Base-by-base conservation (phyloP, 30 jellyfish, hydroid and myxozoan genomes). In the Aurelia coerulea region DNA sequence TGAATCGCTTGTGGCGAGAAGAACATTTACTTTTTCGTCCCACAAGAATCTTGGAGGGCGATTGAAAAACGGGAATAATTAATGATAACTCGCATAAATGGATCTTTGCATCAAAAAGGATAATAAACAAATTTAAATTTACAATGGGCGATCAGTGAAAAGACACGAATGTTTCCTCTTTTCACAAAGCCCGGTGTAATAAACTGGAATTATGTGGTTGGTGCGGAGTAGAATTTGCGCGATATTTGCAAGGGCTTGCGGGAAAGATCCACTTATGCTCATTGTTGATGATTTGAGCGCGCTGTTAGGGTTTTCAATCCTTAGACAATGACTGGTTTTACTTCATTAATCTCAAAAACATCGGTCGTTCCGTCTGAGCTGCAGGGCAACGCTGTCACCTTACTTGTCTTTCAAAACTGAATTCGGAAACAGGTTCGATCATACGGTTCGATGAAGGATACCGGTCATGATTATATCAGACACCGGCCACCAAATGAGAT, bases 151-250 rank as follows among this genome's bases (percentile, higher is more conserved):
- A 83, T 83, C 82, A 83, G 84, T 52, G 65, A 41, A 17, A 59
- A 54, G 39, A 65, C 78, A 10, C 54, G 37, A 65, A 15, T 65
- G 59, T 74, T 41, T 74, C 81, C 83, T 18, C 76, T 37, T 64
- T 19, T 37, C 88, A 84, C 66, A 60, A 64, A 52, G 72, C 56
- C 34, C 52, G 54, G 46, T 39, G 85, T 68, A 69, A 35, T 60
- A 54, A 41, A 62, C 92, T 32, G 62, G 73, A 71, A 73, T 74
- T 84, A 84, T 84, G 93, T 58, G 93, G 93, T 84, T 62, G 16
- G 10, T 35, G 62, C 34, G 58, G 51, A 62, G 76, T 9, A 33
- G 68, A 84, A 37, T 78, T 53, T 42, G 83, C 82, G 72, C 56
- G 71, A 54, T 84, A 29, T 41, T 74, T 64, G 62, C 79, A 84